Conservation (phyloP, 2,113 vertebrate genomes). For the Scopus umbretta region DNA sequence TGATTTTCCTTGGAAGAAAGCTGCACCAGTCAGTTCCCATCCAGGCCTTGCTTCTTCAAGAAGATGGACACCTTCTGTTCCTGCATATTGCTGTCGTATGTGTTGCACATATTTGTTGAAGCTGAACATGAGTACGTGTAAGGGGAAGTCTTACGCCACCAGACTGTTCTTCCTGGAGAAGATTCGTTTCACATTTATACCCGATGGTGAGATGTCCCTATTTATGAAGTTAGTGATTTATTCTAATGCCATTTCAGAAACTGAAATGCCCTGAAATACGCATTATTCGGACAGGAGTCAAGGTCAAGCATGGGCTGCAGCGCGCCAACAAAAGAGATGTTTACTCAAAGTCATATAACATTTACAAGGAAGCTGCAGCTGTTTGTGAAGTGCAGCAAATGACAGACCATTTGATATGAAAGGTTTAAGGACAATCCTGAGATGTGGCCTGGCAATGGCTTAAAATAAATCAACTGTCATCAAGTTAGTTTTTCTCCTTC, state of each 20-base stretch:
- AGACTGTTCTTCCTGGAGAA: not conserved
- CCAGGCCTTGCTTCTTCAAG: not conserved
- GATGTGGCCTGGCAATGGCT: not conserved
- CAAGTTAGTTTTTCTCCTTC: not conserved
- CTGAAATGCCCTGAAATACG: not conserved
- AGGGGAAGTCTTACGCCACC: not conserved
- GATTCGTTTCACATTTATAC: not conserved
- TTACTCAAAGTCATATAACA: conserved; percentile 11
- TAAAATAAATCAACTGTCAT: not conserved
- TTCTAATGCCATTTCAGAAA: not conserved
- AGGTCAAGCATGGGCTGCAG: not conserved
- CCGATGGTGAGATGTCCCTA: not conserved
- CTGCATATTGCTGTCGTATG: not conserved
- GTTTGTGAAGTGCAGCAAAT: not conserved
- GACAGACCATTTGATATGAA: not conserved
- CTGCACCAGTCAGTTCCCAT: not conserved
- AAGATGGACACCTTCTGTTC: conserved; percentile 12
- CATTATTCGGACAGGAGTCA: not conserved
- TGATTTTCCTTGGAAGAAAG: not conserved
- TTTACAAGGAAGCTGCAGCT: conserved; percentile 30
- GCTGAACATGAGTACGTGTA: not conserved
- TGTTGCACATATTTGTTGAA: not conserved
- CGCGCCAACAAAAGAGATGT: not conserved
- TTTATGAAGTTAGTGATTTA: not conserved
- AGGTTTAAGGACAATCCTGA: not conserved